phyloP scores from a whole-genome alignment of 2,797 vertebrate genomes.

The Diplodus sargus region DNA sequence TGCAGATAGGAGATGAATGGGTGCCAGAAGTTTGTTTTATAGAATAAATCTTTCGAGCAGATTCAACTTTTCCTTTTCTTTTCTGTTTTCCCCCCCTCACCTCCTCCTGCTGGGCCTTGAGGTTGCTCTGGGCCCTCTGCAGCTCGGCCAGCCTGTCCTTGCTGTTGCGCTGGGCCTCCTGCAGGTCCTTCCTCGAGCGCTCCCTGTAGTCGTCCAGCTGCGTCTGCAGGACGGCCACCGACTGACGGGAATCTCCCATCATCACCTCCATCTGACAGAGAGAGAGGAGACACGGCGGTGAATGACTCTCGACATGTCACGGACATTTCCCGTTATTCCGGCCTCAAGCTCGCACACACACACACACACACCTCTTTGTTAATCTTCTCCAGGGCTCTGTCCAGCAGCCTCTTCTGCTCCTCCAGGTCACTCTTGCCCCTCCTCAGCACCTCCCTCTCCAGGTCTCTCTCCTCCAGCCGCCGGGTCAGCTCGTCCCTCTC shows the following conservation, averaged over 20 bases:
- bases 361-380: slow-evolving; percentile 89
- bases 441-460: slow-evolving; percentile 89
- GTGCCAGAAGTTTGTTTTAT: too few species aligned
- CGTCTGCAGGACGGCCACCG: slow-evolving; percentile 83
- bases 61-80: not conserved
- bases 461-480: slow-evolving; percentile 88
- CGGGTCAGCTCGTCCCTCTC: slow-evolving; percentile 88
- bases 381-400: slow-evolving; percentile 90
- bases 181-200: slow-evolving; percentile 90
- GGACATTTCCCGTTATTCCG: too few species aligned
- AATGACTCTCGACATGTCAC: not conserved
- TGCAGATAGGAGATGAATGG: too few species aligned
- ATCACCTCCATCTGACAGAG: slow-evolving; percentile 89
- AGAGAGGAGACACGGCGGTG: not conserved
- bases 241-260: slow-evolving; percentile 88
- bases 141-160: slow-evolving; percentile 90
- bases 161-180: slow-evolving; percentile 89
- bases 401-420: slow-evolving; percentile 93
- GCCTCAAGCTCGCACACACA: not conserved
- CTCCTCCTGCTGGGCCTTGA: slow-evolving; percentile 91
- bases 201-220: slow-evolving; percentile 95
- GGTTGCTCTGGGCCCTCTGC: slow-evolving; percentile 86
- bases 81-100: slow-evolving; percentile 68
- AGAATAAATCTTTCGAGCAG: too few species aligned
- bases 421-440: slow-evolving; percentile 90